Percentiles rank a stretch among this genome's conserved stretches.
Conservation (phyloP, 2,113 vertebrate genomes). For the Triplophysa rosa region DNA sequence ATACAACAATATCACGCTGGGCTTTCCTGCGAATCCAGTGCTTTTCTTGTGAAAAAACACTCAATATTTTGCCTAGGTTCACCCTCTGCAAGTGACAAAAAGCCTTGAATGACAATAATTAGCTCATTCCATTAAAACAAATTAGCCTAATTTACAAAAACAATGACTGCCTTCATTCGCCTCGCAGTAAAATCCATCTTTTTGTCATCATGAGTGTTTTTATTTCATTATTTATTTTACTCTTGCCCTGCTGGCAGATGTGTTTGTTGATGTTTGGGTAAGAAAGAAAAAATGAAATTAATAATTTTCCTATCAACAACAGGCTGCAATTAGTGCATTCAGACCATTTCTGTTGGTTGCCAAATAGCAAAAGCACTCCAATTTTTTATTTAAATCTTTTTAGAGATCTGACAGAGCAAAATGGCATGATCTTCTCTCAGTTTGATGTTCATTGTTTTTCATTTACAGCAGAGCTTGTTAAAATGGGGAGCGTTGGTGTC, state of each 20-base stretch:
- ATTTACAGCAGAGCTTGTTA: slow-evolving; percentile 4
- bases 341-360: neutral
- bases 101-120: slow-evolving; percentile 70
- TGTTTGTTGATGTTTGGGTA: slow-evolving; percentile 24
- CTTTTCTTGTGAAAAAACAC: slow-evolving; percentile 16
- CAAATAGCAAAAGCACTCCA: slow-evolving; percentile 9
- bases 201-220: slow-evolving; percentile 1
- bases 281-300: neutral
- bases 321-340: slow-evolving; percentile 16
- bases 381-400: neutral
- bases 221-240: neutral
- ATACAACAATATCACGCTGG: slow-evolving; percentile 4
- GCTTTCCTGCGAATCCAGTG: neutral
- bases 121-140: slow-evolving; percentile 69
- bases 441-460: neutral
- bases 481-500: slow-evolving; percentile 8
- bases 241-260: slow-evolving; percentile 15
- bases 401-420: neutral
- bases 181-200: slow-evolving; percentile 52
- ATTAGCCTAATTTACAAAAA: slow-evolving; percentile 70
- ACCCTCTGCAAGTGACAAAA: slow-evolving; percentile 43
- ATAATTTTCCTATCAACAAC: slow-evolving; percentile 13
- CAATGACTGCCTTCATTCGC: slow-evolving; percentile 31
- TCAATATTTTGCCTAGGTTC: slow-evolving; percentile 3
- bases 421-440: neutral